Conservation (phyloP, 1,140 invertebrate genomes). For the Aplysia californica region DNA sequence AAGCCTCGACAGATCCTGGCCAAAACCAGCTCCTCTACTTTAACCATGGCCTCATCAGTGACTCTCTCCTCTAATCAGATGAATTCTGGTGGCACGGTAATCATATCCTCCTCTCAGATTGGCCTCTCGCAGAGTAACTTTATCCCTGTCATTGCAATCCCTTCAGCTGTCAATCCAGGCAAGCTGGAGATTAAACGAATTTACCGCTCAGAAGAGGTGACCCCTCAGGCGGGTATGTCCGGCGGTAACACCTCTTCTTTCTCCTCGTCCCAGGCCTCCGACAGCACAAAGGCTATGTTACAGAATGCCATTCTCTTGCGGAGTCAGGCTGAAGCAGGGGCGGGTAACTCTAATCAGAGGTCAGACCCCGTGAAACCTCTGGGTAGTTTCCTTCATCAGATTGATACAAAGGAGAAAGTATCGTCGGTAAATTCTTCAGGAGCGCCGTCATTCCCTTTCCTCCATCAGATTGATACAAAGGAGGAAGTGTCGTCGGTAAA, state of each 20-base stretch:
- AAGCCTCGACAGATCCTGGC: conserved; percentile 20
- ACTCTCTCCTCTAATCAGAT: neutral
- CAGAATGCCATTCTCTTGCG: conserved; percentile 3
- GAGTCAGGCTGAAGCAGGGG: neutral
- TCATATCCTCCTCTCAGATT: conserved; percentile 6
- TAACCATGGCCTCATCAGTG: neutral
- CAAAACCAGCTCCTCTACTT: conserved; percentile 7
- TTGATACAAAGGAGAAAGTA: no score
- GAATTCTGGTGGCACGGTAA: neutral
- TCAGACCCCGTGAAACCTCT: no score
- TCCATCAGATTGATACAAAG: no score
- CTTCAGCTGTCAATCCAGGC: conserved; percentile 15
- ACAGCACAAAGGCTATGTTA: conserved; percentile 2
- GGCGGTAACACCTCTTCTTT: no score
- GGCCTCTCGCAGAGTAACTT: conserved; percentile 11
- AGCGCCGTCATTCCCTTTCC: no score
- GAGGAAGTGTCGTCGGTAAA: no score
- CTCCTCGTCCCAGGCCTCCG: no score
- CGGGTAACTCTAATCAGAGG: no score
- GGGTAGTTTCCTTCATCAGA: no score
- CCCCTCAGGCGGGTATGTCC: neutral
- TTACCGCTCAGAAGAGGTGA: neutral
- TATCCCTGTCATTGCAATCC: conserved; percentile 23
- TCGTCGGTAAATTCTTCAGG: no score
- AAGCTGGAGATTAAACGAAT: conserved; percentile 26